Conservation (phyloP, 2,888 invertebrate species). For the Epinotia brunnichana region DNA sequence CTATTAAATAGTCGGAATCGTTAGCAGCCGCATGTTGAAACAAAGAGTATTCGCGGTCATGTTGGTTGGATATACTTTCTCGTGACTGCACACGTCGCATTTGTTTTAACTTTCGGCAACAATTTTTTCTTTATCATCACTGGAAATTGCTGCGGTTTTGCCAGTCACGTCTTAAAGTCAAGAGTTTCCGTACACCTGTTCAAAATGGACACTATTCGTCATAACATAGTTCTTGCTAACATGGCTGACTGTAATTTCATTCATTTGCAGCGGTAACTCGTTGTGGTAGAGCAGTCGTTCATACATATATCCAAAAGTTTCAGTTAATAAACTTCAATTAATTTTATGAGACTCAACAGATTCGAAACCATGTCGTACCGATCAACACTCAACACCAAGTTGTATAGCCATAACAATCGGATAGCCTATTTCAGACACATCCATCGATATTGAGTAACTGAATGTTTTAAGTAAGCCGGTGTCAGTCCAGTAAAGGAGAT, state of each 20-base stretch:
- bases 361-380: constrained; percentile 6
- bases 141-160: constrained; percentile 13
- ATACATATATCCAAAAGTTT: neutral
- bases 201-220: neutral
- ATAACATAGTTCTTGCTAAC: constrained; percentile 3
- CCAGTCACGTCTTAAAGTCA: constrained; percentile 5
- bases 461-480: constrained; percentile 13
- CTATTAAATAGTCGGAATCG: neutral
- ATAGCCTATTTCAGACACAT: neutral
- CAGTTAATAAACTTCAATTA: constrained; percentile 15
- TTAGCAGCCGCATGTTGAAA: neutral
- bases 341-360: neutral
- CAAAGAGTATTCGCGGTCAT: constrained; percentile 45
- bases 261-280: neutral
- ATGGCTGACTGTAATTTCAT: neutral
- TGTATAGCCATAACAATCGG: constrained; percentile 16
- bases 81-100: constrained; percentile 55
- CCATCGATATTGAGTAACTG: neutral
- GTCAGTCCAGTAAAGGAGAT: constrained; percentile 10
- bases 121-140: constrained; percentile 14
- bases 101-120: constrained; percentile 51
- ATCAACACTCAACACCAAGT: neutral
- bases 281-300: neutral
- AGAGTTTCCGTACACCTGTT: constrained; percentile 3
- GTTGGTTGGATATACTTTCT: constrained; percentile 66